Evolutionary conservation across 2,797 vertebrate species (phyloP), one percentile per base, ranked within the genome.

Genomic region (Percopsis omiscomaycus): DNA sequence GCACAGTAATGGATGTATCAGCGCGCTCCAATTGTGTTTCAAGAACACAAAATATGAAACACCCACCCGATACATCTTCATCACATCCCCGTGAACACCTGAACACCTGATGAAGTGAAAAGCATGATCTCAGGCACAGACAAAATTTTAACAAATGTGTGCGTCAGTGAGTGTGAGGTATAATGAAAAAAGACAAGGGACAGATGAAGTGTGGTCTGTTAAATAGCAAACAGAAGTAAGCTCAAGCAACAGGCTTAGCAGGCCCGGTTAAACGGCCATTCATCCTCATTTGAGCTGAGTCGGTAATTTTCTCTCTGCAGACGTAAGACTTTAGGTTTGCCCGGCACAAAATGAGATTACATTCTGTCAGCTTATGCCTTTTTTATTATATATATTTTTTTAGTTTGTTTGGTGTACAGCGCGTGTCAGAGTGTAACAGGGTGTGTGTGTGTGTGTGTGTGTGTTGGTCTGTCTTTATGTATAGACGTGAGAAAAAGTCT

Each of bases 281-380:
- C 47, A 79, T 88, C 83, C 86, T 85, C 73, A 87, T 89, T 89
- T 86, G 69, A 70, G 61, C 61, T 64, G 62, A 80, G 74, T 74
- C 75, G 72, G 55, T 37, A 5, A 12, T 83, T 81, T 66, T 69
- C 78, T 61, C 77, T 67, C 69, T 50, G 58, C 56, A 71, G 75
- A 76, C 65, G 73, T 68, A 54, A 59, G 55, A 51, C 51, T 54
- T 11, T n/a, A 49, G 54, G 50, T 55, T 22, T 73, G 13, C 64
- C 66, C n/a, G 48, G 47, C 59, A 49, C 14, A 64, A 48, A 66
- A 44, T 59, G 45, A 68, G 64, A 75, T 78, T 66, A 73, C 56
- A 55, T 57, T 71, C 55, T 62, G 63, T 69, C 59, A 71, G 12
- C 8, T 27, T 66, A 46, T 52, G 57, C 55, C 61, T 58, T 74